phyloP scores from a whole-genome alignment of 2,888 invertebrate species.

The Athalia rosae region DNA sequence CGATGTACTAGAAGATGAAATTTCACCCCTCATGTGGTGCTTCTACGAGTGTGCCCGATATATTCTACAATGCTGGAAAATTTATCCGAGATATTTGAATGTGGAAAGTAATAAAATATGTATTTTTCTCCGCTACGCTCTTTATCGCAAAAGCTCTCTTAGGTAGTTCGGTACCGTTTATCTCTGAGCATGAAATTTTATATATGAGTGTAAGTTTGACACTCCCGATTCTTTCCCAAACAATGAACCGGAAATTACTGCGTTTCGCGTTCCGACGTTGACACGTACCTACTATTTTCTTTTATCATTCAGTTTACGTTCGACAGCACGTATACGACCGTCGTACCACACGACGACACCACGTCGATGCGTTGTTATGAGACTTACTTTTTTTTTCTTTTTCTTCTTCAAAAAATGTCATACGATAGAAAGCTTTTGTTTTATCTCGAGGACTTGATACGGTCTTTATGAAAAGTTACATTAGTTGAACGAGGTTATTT shows the following conservation, averaged over 20 bases:
- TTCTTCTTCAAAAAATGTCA: too few species aligned
- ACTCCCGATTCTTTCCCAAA: conserved; percentile 24
- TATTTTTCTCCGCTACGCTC: conserved; percentile 16
- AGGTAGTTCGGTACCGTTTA: conserved; percentile 31
- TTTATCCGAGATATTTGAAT: conserved; percentile 22
- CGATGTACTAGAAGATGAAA: too few species aligned
- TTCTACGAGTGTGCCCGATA: too few species aligned
- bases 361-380: not conserved
- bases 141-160: conserved; percentile 13
- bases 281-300: conserved; percentile 4
- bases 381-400: too few species aligned
- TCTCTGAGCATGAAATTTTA: conserved; percentile 34
- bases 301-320: conserved; percentile 11
- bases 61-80: too few species aligned
- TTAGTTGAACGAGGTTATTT: too few species aligned
- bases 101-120: conserved; percentile 25
- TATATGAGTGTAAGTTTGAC: conserved; percentile 24
- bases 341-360: not conserved
- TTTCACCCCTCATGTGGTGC: too few species aligned
- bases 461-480: too few species aligned
- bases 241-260: conserved; percentile 35
- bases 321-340: not conserved
- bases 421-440: too few species aligned
- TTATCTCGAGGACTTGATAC: too few species aligned
- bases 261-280: conserved; percentile 9